Base-by-base conservation (phyloP, 1,140 invertebrate genomes). In the Odontomachus brunneus region DNA sequence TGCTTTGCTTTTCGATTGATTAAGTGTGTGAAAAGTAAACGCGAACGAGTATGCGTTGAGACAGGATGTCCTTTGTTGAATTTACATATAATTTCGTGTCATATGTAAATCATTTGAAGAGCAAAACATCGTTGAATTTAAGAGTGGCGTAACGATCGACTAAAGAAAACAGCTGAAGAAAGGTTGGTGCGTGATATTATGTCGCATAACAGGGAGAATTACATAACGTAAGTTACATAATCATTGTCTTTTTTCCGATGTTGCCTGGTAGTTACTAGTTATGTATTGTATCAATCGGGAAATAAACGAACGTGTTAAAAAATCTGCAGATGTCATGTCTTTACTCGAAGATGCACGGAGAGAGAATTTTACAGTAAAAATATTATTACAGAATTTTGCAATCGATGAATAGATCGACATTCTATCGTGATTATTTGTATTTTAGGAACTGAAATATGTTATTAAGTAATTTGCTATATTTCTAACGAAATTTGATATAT, bases 211-310 rank as follows among this genome's bases (percentile, higher is more conserved):
- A n/a, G 38, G 22, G 22, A 38, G 51, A 59, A 59, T 73, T n/a
- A 22, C 26, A 3, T 60, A 74, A 74, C 17, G 12, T 12, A 4
- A 60, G 60, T 74, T 74, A 62, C 11, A 24, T 74, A 74, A 74
- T 62, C 26, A 3, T 22, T 22, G 1, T 17, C 11, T 60, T 74
- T 73, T 74, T 48, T n/a, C n/a, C n/a, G 14, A 57, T n/a, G 24
- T 44, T 7, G 3, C 26, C 1, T 60, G 2, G 17, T 17, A 3
- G 2, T 24, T 59, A 7, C 0, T 11, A 59, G 1, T 14, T 74
- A 4, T 3, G 24, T 22, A 12, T 74, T 48, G 11, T 62, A 48
- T 62, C 14, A 48, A 22, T 62, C 55, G 22, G 17, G 15, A 60
- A 74, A 62, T 44, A 74, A 73, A 62, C 15, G 9, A 49, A 9